phyloP scores from a whole-genome alignment of 1,140 invertebrate species.

The Drosophila lowei region DNA sequence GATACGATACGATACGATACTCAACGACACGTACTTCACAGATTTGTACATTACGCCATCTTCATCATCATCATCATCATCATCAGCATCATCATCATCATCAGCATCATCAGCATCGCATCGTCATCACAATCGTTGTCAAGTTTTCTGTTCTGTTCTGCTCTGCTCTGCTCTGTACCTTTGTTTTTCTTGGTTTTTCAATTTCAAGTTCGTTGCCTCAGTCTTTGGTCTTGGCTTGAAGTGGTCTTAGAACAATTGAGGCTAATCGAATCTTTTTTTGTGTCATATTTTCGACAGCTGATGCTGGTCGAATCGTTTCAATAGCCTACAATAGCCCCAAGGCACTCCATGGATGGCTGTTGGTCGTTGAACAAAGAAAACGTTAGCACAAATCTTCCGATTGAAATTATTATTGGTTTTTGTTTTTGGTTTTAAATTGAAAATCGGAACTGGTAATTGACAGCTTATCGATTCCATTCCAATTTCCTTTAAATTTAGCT shows the following conservation, averaged over 20 bases:
- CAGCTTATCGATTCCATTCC: constrained; percentile 2
- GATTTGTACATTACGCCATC: constrained; percentile 75
- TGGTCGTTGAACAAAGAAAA: constrained; percentile 26
- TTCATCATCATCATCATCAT: constrained; percentile 35
- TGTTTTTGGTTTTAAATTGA: constrained; percentile 32
- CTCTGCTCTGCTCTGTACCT: constrained; percentile 39
- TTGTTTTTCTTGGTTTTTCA: constrained; percentile 65
- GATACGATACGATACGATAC: constrained; percentile 45
- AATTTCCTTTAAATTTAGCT: no score
- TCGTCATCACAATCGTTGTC: constrained; percentile 43
- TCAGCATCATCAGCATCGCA: constrained; percentile 40
- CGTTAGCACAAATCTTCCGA: constrained; percentile 24
- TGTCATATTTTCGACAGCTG: constrained; percentile 71
- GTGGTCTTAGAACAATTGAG: constrained; percentile 75
- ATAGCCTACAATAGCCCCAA: constrained; percentile 27
- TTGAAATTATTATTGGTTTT: constrained; percentile 23
- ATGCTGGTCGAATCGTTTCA: constrained; percentile 66
- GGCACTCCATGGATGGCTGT: constrained; percentile 5
- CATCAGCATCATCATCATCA: constrained; percentile 50
- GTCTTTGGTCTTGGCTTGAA: constrained; percentile 56
- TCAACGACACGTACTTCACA: constrained; percentile 77
- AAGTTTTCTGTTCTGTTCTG: constrained; percentile 42
- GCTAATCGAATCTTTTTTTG: constrained; percentile 73
- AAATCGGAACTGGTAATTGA: constrained; percentile 42
- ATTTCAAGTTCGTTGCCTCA: constrained; percentile 80